Percentiles rank a stretch among this genome's conserved stretches.
phyloP scores from a whole-genome alignment of 2,888 invertebrate genomes.

The Ditula angustiorana region DNA sequence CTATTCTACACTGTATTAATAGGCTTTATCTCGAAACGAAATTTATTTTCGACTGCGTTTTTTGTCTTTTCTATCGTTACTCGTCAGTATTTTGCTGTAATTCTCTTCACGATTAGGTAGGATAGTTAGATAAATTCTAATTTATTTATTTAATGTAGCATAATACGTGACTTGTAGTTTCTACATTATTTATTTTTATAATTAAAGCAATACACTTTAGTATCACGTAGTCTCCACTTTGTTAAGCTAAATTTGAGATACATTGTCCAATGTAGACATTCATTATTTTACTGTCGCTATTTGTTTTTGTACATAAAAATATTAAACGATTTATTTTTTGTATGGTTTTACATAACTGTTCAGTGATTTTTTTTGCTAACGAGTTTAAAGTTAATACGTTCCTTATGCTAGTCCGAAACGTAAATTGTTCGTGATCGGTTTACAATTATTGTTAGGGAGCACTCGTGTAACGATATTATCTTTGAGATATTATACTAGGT shows the following conservation, averaged over 20 bases:
- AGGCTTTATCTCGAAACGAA: constrained; percentile 57
- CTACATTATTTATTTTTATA: constrained; percentile 74
- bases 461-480: constrained; percentile 70
- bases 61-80: constrained; percentile 56
- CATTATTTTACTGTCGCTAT: background rate
- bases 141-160: constrained; percentile 82
- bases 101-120: constrained; percentile 75
- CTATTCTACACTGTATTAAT: constrained; percentile 27
- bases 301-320: constrained; percentile 49
- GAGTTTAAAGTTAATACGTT: constrained; percentile 59
- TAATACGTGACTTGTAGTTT: constrained; percentile 67
- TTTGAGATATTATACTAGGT: constrained; percentile 77
- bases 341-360: constrained; percentile 48
- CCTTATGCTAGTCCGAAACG: constrained; percentile 65
- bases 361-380: constrained; percentile 51
- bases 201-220: constrained; percentile 65
- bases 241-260: constrained; percentile 45
- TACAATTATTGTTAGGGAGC: constrained; percentile 32
- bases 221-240: constrained; percentile 67
- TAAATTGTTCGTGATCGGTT: constrained; percentile 46
- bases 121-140: constrained; percentile 79
- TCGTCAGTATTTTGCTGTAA: constrained; percentile 79
- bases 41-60: constrained; percentile 56
- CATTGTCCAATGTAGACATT: constrained; percentile 32
- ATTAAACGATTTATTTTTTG: constrained; percentile 54